Evolutionary conservation across 2,797 vertebrate species (phyloP).

Genomic region (Leptoclinus maculatus): DNA sequence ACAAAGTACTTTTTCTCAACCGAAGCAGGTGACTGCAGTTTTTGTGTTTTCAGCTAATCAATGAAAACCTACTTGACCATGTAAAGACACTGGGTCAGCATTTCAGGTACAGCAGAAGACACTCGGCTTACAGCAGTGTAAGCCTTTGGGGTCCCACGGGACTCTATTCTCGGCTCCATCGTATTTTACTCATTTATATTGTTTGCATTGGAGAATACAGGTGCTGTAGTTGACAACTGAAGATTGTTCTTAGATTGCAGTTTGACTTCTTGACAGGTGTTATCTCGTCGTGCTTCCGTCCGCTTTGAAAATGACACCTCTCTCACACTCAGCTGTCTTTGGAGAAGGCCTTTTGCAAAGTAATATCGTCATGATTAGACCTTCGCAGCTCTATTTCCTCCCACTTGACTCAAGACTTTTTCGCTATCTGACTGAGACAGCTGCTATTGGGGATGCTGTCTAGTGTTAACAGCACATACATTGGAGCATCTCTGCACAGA

Average conservation of each 20-base stretch:
- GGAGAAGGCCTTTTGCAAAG: slow-evolving; percentile 25
- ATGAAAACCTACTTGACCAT: slow-evolving; percentile 1
- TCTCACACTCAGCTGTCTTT: slow-evolving; percentile 14
- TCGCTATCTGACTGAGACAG: slow-evolving; percentile 44
- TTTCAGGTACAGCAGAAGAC: slow-evolving; percentile 10
- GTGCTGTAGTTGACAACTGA: background rate
- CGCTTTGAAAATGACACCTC: slow-evolving; percentile 9
- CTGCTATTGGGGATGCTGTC: slow-evolving; percentile 39
- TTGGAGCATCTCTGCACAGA: slow-evolving; percentile 34
- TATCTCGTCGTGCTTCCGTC: background rate
- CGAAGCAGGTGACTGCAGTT: no score
- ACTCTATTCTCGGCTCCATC: background rate
- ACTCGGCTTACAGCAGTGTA: background rate
- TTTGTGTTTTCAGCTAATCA: background rate
- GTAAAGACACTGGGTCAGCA: background rate
- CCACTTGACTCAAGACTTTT: slow-evolving; percentile 47
- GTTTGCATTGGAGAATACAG: background rate
- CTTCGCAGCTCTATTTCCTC: slow-evolving; percentile 43
- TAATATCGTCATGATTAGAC: slow-evolving; percentile 48
- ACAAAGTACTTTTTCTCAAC: background rate
- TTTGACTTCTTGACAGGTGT: background rate
- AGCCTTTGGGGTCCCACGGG: slow-evolving; percentile 34
- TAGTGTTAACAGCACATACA: slow-evolving; percentile 55
- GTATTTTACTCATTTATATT: background rate
- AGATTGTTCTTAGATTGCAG: slow-evolving; percentile 17